phyloP scores from a whole-genome alignment of 2,797 vertebrate genomes.

The Hozukius guyotensis region DNA sequence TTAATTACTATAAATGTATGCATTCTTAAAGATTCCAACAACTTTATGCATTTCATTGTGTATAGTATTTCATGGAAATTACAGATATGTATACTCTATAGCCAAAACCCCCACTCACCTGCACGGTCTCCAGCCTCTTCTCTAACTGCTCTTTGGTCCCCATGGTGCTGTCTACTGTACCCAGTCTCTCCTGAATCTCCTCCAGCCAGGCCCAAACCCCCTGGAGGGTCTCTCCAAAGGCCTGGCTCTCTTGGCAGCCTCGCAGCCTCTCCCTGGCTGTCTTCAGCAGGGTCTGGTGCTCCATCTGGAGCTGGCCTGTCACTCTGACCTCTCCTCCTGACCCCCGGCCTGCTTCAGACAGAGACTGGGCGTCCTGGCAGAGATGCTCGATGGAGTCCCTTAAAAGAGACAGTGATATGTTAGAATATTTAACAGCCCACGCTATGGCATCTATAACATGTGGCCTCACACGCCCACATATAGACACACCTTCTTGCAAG shows the following conservation, averaged over 20 bases:
- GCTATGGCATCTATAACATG: constrained; percentile 4
- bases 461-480: constrained; percentile 2
- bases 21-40: neutral
- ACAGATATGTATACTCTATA: neutral
- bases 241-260: constrained; percentile 91
- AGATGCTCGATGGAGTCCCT: constrained; percentile 92
- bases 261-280: constrained; percentile 86
- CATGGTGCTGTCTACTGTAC: constrained; percentile 87
- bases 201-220: constrained; percentile 91
- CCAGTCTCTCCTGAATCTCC: constrained; percentile 88
- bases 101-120: constrained; percentile 80
- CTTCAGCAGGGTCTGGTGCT: constrained; percentile 89
- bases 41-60: neutral
- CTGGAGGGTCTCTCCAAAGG: constrained; percentile 90
- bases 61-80: neutral
- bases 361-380: constrained; percentile 87
- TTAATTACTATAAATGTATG: neutral
- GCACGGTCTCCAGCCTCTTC: constrained; percentile 87
- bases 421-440: constrained; percentile 2
- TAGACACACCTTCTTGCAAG: constrained; percentile 86
- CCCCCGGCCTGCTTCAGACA: constrained; percentile 87
- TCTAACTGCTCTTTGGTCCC: constrained; percentile 91
- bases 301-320: constrained; percentile 87
- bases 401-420: constrained; percentile 19
- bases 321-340: constrained; percentile 86